Percentiles rank a stretch among this genome's conserved stretches.
Conservation (phyloP, 2,888 invertebrate species). For the Acanthacorydalis orientalis region DNA sequence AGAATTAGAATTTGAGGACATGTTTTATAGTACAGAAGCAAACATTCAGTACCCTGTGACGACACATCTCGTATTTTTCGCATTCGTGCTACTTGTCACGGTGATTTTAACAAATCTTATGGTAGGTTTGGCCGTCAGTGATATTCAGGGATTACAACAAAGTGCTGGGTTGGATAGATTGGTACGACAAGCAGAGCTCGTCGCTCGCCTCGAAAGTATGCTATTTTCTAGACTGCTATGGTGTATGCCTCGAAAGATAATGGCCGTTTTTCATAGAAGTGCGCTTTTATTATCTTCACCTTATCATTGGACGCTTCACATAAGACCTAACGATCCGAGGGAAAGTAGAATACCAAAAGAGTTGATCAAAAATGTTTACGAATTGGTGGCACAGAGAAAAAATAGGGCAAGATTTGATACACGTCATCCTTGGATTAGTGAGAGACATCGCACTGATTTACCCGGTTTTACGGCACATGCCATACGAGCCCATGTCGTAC, state of each 20-base stretch:
- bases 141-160: conserved; percentile 64
- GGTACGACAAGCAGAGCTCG: conserved; percentile 65
- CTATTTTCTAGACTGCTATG: conserved; percentile 59
- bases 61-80: conserved; percentile 56
- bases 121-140: conserved; percentile 73
- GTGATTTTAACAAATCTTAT: conserved; percentile 68
- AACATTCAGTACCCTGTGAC: conserved; percentile 49
- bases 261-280: conserved; percentile 48
- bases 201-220: conserved; percentile 68
- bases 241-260: conserved; percentile 35
- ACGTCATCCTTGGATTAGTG: no score
- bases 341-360: conserved; percentile 65
- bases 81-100: conserved; percentile 63
- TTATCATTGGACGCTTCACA: conserved; percentile 52
- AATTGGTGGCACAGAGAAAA: conserved; percentile 53
- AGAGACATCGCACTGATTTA: no score
- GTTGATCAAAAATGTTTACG: conserved; percentile 53
- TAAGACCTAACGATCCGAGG: conserved; percentile 68
- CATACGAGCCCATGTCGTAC: no score
- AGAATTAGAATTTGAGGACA: conserved; percentile 70
- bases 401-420: conserved; percentile 14
- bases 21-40: conserved; percentile 42
- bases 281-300: conserved; percentile 61
- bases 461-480: no score
- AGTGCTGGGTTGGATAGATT: conserved; percentile 65